Base-by-base conservation (phyloP, 1,140 invertebrate species). In the Brachionus angularis region DNA sequence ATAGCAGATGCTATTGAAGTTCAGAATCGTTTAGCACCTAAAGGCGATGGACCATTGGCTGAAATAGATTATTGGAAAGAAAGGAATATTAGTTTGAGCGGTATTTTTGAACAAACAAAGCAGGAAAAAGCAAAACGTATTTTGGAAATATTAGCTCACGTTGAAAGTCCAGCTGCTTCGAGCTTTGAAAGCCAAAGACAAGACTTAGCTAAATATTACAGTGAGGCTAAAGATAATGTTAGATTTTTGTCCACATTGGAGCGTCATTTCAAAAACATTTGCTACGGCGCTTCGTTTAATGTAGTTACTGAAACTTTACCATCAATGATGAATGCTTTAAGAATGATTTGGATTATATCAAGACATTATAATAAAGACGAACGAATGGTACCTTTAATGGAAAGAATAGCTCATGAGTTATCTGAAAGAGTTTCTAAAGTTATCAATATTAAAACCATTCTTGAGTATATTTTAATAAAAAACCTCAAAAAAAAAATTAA, bases 51-150 rank as follows among this genome's bases (percentile, higher is more conserved):
- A 0, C 91, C 90, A 1, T 81, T 91, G 53, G 86, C 88, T 0
- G 89, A 92, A 76, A 90, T 89, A 74, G 86, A 88, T 47, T 90
- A 88, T 73, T 93, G 91, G 91, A 84, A 87, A 29, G 86, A 89
- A 73, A 82, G 87, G 75, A 86, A 91, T 76, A 85, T 86, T 0
- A 86, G 87, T 53, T 81, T 92, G 2, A 88, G 89, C 58, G 83
- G 87, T 12, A 79, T 92, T 0, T 84, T 88, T 36, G 90, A 93
- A 75, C 89, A 93, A 76, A 76, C 93, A 10, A 89, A 91, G 75
- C 84, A 87, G 14, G 84, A 86, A 0, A 84, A 84, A 53, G 86
- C 90, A 1, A 77, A 85, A 21, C 84, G 85, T 73, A 87, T 89
- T 44, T 74, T 83, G n/a, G 74, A 84, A 44, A 77, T 87, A 58